Base-by-base conservation (phyloP, 2,113 vertebrate species). In the Semnornis frantzii region DNA sequence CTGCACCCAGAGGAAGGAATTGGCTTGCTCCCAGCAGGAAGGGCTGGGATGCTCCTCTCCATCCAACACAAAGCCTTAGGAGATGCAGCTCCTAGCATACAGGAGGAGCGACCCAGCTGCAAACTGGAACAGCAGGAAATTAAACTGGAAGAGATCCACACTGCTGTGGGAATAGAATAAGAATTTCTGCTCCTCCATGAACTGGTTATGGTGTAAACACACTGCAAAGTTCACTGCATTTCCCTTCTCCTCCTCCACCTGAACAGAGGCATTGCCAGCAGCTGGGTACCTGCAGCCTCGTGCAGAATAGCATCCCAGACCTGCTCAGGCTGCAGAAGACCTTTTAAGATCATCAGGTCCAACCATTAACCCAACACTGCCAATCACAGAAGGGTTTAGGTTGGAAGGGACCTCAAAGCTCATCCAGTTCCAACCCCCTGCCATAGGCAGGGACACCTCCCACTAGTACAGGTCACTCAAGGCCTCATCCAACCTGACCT, bases 111-210 rank as follows among this genome's bases (percentile, higher is more conserved):
- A 96, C 90, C 94, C 96, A 95, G 96, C 95, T 97, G 97, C 90
- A 94, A 86, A 64, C 78, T 75, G 79, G 2, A 95, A 68, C 96
- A 92, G 91, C 76, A 82, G 97, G 94, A 97, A 97, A 94, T 97
- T 93, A 88, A 95, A 94, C 4, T 95, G 97, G 97, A 97, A 92
- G 86, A 63, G 83, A 90, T 97, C 96, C 97, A 93, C 54, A 62
- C 72, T 91, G 69, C 95, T 94, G 87, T 12, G 94, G 94, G 95
- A 93, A 82, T 33, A 78, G 85, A 8, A 20, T 6, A 59, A 92
- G 96, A 93, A 92, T 95, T 93, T 94, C 5, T 46, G n/a, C 19
- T 82, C 85, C 78, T 95, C 94, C 75, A 70, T 20, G 79, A 88
- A 70, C 65, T 54, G 55, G 91, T 80, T 89, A 71, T 73, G 85